Conservation (phyloP, 2,888 invertebrate species). For the Dugesia japonica region DNA sequence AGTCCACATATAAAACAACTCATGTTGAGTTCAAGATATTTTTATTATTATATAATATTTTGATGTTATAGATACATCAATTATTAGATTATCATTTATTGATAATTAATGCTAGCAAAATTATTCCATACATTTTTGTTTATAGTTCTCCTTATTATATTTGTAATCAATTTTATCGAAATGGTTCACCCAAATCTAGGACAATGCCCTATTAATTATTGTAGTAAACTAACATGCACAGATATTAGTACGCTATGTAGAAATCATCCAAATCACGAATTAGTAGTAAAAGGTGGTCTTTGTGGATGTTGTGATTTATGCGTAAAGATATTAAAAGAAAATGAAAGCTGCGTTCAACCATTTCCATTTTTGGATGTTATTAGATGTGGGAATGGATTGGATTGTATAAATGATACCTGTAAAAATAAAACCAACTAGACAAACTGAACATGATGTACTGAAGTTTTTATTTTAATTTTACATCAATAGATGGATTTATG, state of each 20-base stretch:
- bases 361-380: conserved; percentile 5
- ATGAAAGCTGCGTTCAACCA: conserved; percentile 20
- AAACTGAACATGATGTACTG: too few relatives aligned
- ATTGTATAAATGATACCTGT: not conserved
- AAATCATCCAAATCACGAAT: conserved; percentile 1
- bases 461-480: too few relatives aligned
- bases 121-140: not conserved
- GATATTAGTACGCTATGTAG: not conserved
- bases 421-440: not conserved
- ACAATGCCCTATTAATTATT: not conserved
- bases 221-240: not conserved
- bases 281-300: not conserved
- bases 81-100: too few relatives aligned
- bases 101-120: not conserved
- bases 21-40: too few relatives aligned
- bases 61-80: too few relatives aligned
- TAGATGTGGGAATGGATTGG: not conserved
- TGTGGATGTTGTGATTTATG: conserved; percentile 5
- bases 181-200: not conserved
- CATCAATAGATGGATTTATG: too few relatives aligned
- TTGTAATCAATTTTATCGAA: not conserved
- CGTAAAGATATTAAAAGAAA: not conserved
- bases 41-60: too few relatives aligned
- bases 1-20: too few relatives aligned
- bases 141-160: not conserved